Evolutionary conservation across 2,797 vertebrate genomes (phyloP).

Genomic region (Xenentodon cancila): DNA sequence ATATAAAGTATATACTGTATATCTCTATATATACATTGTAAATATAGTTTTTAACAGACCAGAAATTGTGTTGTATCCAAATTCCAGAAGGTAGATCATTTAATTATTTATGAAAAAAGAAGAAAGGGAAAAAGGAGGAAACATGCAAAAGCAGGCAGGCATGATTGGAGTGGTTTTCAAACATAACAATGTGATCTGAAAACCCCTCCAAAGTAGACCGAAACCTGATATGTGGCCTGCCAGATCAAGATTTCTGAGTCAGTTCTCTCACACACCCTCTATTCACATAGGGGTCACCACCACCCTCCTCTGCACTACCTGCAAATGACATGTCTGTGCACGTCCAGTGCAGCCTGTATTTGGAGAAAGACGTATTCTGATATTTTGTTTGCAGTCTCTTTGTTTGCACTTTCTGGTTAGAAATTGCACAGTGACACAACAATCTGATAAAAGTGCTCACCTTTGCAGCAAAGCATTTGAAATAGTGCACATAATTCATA

Average conservation of each 20-base stretch:
- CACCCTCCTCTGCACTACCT: constrained; percentile 11
- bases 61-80: no score
- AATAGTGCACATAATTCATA: no score
- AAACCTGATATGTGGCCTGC: constrained; percentile 11
- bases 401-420: background rate
- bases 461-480: no score
- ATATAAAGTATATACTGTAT: no score
- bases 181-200: background rate
- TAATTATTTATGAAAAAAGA: background rate
- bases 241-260: constrained; percentile 27
- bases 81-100: no score
- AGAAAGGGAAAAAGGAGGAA: background rate
- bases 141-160: background rate
- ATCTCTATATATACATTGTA: no score
- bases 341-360: background rate
- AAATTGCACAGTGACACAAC: no score
- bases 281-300: constrained; percentile 41
- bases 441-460: no score
- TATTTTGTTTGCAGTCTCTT: background rate
- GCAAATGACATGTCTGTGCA: constrained; percentile 24
- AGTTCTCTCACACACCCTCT: constrained; percentile 37
- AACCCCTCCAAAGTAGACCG: background rate
- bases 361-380: background rate
- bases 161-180: background rate
- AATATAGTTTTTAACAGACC: no score